Conservation (phyloP, 2,113 vertebrate genomes). For the Paramisgurnus dabryanus region DNA sequence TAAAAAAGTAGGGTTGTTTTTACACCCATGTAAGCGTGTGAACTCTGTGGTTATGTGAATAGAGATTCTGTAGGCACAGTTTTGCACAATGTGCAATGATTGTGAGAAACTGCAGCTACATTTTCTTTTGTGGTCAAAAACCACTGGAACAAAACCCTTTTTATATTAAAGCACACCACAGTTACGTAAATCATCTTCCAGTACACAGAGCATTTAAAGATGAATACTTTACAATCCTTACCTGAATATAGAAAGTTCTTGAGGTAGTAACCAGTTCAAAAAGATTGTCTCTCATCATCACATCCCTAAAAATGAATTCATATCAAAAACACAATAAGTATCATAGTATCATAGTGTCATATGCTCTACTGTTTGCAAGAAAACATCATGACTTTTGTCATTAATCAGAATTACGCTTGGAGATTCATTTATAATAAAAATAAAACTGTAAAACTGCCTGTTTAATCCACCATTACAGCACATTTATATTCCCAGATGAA, state of each 20-base stretch:
- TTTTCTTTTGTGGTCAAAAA: not conserved
- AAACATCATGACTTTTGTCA: too few species aligned
- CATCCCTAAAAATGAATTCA: slow-evolving; percentile 78
- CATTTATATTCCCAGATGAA: not conserved
- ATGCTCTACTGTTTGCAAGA: not conserved
- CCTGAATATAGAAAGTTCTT: slow-evolving; percentile 96
- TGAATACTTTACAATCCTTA: slow-evolving; percentile 62
- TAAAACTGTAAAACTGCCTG: not conserved
- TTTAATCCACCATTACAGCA: not conserved
- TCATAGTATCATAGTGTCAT: too few species aligned
- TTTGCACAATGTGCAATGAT: too few species aligned
- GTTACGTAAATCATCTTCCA: not conserved
- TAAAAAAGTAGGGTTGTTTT: not conserved
- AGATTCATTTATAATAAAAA: not conserved
- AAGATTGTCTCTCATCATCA: slow-evolving; percentile 97
- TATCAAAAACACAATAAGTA: slow-evolving; percentile 15
- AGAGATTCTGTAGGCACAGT: too few species aligned
- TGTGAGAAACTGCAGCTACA: not conserved
- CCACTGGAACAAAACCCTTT: not conserved
- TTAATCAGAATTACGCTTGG: not conserved
- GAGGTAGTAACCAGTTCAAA: slow-evolving; percentile 94
- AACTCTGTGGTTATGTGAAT: too few species aligned
- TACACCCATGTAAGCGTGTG: too few species aligned
- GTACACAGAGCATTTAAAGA: not conserved
- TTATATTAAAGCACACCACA: not conserved